Evolutionary conservation across 2,113 vertebrate species (phyloP).

Genomic region (Benitochromis conjunctus): DNA sequence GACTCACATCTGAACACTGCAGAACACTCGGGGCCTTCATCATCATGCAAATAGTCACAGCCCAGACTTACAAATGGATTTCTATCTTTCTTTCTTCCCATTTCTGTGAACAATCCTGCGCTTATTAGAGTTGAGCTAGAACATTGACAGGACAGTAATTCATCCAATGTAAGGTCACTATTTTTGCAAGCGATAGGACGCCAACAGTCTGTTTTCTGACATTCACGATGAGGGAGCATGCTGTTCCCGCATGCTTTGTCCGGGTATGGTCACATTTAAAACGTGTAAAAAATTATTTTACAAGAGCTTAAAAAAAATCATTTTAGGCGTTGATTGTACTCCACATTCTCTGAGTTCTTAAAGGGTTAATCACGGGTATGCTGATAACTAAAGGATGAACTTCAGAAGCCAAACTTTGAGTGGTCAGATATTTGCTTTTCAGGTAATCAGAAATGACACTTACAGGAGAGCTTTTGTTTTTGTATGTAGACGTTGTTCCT

Average conservation of each 20-base stretch:
- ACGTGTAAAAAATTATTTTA: neutral
- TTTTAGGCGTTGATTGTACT: neutral
- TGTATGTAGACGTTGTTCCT: neutral
- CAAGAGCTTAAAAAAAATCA: conserved; percentile 20
- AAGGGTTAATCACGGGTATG: neutral
- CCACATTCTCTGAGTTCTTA: neutral
- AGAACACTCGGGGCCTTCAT: conserved; percentile 79
- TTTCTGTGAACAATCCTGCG: conserved; percentile 69
- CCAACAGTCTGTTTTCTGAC: conserved; percentile 68
- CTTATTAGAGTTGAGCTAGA: conserved; percentile 67
- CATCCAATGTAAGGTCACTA: conserved; percentile 62
- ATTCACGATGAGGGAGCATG: conserved; percentile 65
- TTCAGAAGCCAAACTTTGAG: too few relatives aligned
- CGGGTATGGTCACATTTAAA: conserved; percentile 49
- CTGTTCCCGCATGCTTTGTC: conserved; percentile 47
- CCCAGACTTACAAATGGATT: conserved; percentile 74
- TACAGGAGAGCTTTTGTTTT: neutral
- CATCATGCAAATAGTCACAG: conserved; percentile 79
- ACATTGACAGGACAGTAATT: conserved; percentile 64
- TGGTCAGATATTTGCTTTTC: neutral
- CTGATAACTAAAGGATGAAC: neutral
- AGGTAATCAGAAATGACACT: neutral
- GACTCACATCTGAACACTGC: conserved; percentile 73
- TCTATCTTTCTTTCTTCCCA: conserved; percentile 42
- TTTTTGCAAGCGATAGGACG: conserved; percentile 68